Evolutionary conservation across 1,140 invertebrate genomes (phyloP).

Genomic region (Hyles vespertilio): DNA sequence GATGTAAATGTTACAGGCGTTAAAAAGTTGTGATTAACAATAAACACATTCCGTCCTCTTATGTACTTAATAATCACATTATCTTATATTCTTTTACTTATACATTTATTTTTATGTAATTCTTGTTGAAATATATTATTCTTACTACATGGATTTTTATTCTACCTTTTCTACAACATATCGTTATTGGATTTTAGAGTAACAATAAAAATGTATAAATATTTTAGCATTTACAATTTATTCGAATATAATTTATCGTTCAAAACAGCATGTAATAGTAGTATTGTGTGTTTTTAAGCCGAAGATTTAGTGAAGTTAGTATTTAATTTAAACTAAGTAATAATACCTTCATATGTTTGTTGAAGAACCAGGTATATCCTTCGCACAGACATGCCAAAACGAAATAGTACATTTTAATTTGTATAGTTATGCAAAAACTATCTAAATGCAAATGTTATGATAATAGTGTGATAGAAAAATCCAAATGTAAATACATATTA

Average conservation of each 20-base stretch:
- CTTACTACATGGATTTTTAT: not conserved
- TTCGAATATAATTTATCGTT: not conserved
- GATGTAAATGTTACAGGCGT: not conserved
- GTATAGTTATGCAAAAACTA: too few species aligned
- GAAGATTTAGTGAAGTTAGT: too few species aligned
- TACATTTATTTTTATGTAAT: not conserved
- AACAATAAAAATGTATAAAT: not conserved
- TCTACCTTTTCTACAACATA: not conserved
- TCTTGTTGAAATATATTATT: not conserved
- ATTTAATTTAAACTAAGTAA: not conserved
- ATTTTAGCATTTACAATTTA: not conserved
- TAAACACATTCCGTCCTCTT: conserved; percentile 11
- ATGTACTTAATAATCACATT: conserved; percentile 7
- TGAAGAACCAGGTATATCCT: conserved; percentile 6
- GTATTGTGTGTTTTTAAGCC: too few species aligned
- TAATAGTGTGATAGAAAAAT: too few species aligned
- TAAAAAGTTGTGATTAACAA: conserved; percentile 7
- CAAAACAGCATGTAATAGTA: too few species aligned
- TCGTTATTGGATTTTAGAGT: too few species aligned
- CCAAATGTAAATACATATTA: too few species aligned
- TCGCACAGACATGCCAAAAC: conserved; percentile 9
- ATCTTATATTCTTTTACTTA: conserved; percentile 4
- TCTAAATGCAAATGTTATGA: too few species aligned
- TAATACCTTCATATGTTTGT: conserved; percentile 3
- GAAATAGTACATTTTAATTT: not conserved